Conservation (phyloP, 1,140 invertebrate species). For the Drosophila mauritiana region DNA sequence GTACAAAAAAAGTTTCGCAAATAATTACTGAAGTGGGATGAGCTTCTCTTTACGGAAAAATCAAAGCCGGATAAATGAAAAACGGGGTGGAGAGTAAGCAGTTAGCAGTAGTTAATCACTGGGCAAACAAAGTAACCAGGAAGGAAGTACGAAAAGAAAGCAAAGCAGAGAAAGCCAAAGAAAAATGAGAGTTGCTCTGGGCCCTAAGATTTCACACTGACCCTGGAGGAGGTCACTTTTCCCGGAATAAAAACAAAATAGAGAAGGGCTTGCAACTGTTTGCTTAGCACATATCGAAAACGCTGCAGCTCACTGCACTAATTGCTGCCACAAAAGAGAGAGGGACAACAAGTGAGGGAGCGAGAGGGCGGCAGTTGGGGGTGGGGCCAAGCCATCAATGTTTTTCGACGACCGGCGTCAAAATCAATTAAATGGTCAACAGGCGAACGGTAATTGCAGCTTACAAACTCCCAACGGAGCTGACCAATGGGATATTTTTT, state of each 20-base stretch:
- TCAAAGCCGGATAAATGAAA: slow-evolving; percentile 22
- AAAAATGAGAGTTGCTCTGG: slow-evolving; percentile 34
- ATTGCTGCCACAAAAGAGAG: slow-evolving; percentile 50
- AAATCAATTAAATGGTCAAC: slow-evolving; percentile 80
- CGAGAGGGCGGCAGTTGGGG: background rate
- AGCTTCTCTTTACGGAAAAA: slow-evolving; percentile 31
- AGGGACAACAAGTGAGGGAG: background rate
- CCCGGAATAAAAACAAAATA: background rate
- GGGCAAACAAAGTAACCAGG: slow-evolving; percentile 57
- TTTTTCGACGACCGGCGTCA: slow-evolving; percentile 65
- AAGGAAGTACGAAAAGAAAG: slow-evolving; percentile 47
- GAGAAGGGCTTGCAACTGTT: slow-evolving; percentile 5
- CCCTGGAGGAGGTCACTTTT: slow-evolving; percentile 21
- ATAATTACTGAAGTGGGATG: slow-evolving; percentile 32
- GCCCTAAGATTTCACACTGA: slow-evolving; percentile 31
- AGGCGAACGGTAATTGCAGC: slow-evolving; percentile 78
- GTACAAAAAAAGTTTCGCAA: slow-evolving; percentile 17
- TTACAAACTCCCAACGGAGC: slow-evolving; percentile 35
- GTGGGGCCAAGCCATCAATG: slow-evolving; percentile 15
- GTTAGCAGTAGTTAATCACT: slow-evolving; percentile 72
- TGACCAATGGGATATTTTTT: background rate
- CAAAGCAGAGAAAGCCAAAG: slow-evolving; percentile 21
- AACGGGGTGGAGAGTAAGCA: slow-evolving; percentile 13
- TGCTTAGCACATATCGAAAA: slow-evolving; percentile 58
- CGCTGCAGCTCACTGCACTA: slow-evolving; percentile 62